Evolutionary conservation across 2,888 invertebrate genomes (phyloP).

Genomic region (Nymphalis c-album): DNA sequence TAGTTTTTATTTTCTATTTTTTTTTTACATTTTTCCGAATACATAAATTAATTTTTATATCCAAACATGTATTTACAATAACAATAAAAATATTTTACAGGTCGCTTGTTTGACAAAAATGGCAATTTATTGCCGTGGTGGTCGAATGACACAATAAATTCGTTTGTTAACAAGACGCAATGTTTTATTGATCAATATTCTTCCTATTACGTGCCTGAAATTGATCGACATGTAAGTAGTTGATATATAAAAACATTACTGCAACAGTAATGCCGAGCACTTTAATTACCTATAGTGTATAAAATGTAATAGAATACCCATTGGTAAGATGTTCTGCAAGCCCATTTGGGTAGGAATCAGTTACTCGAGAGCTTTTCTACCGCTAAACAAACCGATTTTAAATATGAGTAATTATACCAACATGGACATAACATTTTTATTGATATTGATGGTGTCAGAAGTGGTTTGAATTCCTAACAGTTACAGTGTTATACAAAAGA

Average conservation of each 20-base stretch:
- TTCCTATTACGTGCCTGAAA: conserved; percentile 83
- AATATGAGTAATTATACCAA: too few species aligned
- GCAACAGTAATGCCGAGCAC: too few species aligned
- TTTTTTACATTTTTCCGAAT: too few species aligned
- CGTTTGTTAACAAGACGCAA: conserved; percentile 87
- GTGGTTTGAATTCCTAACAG: too few species aligned
- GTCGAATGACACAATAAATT: conserved; percentile 87
- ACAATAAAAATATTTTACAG: conserved; percentile 55
- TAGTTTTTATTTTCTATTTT: background rate
- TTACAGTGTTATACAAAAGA: too few species aligned
- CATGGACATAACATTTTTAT: too few species aligned
- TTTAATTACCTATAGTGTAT: background rate
- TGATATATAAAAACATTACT: too few species aligned
- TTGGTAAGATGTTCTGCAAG: background rate
- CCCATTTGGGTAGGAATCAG: too few species aligned
- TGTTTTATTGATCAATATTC: conserved; percentile 94
- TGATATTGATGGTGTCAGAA: too few species aligned
- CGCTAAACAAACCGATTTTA: too few species aligned
- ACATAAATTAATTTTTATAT: too few species aligned
- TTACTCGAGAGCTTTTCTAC: too few species aligned
- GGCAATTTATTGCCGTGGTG: conserved; percentile 96
- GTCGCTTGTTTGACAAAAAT: conserved; percentile 90
- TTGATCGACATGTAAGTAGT: conserved; percentile 81
- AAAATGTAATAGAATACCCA: background rate
- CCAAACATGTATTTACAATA: background rate